phyloP scores from a whole-genome alignment of 1,140 invertebrate species.

The Zaprionus capensis region DNA sequence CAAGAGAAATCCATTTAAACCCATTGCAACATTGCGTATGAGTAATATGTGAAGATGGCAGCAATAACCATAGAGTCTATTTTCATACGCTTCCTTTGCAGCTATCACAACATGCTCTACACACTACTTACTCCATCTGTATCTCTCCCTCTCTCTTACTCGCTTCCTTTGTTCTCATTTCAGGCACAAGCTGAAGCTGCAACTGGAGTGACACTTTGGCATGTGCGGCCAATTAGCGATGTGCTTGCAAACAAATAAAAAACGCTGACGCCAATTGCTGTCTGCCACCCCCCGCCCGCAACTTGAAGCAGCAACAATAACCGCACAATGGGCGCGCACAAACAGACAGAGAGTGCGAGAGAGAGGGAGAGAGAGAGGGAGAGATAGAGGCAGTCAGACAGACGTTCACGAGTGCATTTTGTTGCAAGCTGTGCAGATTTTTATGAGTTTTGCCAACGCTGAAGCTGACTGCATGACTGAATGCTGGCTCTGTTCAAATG shows the following conservation, averaged over 20 bases:
- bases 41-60: background rate
- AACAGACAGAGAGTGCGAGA: background rate
- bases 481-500: slow-evolving; percentile 58
- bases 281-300: background rate
- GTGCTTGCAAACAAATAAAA: slow-evolving; percentile 66
- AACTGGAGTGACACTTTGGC: slow-evolving; percentile 63
- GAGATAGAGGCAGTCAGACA: slow-evolving; percentile 1
- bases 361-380: background rate
- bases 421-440: slow-evolving; percentile 72
- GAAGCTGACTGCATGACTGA: slow-evolving; percentile 41
- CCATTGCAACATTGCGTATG: background rate
- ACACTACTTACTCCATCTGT: background rate
- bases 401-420: slow-evolving; percentile 63
- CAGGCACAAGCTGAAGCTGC: background rate
- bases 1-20: background rate
- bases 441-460: slow-evolving; percentile 52
- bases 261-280: slow-evolving; percentile 62
- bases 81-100: background rate
- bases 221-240: slow-evolving; percentile 76
- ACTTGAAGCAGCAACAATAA: slow-evolving; percentile 33
- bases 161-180: background rate
- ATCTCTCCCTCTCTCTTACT: background rate
- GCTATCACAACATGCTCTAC: background rate
- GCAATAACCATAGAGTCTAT: background rate
- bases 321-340: slow-evolving; percentile 2